A percentile compares a stretch with the other conserved stretches of the same genome.
These are phyloP conservation scores for Xylocampa areola DNA, from an alignment of 2,888 invertebrate genomes.

Conservation along the genomic window DNA sequence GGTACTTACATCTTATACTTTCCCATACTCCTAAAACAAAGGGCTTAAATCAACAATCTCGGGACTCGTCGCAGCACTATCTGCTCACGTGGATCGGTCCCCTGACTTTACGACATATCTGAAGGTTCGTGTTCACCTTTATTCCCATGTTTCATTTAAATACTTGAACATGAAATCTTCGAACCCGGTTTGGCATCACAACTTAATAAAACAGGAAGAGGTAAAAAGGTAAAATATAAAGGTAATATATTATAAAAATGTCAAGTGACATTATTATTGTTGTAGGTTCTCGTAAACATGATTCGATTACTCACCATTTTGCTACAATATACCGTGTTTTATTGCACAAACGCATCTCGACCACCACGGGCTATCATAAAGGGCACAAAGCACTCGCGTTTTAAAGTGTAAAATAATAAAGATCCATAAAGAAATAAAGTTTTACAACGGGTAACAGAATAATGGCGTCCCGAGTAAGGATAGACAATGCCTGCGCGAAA, in stretches of 20 bases:
- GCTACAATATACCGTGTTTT: constrained; percentile 76
- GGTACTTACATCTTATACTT: constrained; percentile 55
- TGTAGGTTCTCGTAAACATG: constrained; percentile 70
- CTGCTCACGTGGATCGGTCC: constrained; percentile 81
- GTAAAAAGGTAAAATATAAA: constrained; percentile 54
- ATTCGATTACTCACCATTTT: constrained; percentile 80
- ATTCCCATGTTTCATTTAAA: constrained; percentile 60
- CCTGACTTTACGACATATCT: constrained; percentile 69
- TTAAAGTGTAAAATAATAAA: constrained; percentile 76
- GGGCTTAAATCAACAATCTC: constrained; percentile 77
- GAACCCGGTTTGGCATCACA: constrained; percentile 29
- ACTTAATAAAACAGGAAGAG: constrained; percentile 71
- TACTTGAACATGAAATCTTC: constrained; percentile 44
- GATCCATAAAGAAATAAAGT: constrained; percentile 79
- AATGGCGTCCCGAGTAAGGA: constrained; percentile 53
- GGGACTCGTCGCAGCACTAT: constrained; percentile 67
- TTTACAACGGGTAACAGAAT: constrained; percentile 79
- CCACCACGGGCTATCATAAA: constrained; percentile 67
- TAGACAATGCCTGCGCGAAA: constrained; percentile 57
- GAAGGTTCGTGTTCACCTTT: constrained; percentile 60
- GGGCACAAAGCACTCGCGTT: constrained; percentile 69
- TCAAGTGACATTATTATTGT: constrained; percentile 72
- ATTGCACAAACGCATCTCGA: constrained; percentile 61
- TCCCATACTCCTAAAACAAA: constrained; percentile 76
- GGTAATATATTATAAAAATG: constrained; percentile 68